Evolutionary conservation across 2,113 vertebrate genomes (phyloP).

Genomic region (Sturnira hondurensis): DNA sequence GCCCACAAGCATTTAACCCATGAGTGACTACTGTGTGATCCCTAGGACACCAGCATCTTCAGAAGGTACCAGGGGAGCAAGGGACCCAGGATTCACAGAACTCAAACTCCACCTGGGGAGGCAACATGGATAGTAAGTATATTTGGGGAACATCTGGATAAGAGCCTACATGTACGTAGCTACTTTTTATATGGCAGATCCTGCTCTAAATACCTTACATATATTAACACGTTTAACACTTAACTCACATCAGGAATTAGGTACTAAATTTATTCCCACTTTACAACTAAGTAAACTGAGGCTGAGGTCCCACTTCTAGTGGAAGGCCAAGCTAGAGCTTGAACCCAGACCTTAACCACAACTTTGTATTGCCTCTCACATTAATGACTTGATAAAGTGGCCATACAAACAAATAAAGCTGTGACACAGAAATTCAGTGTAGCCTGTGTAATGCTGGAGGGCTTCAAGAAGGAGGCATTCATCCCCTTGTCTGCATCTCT

Average conservation of each 20-base stretch:
- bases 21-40: background rate
- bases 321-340: background rate
- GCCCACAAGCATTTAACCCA: background rate
- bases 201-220: background rate
- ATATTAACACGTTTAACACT: background rate
- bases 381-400: background rate
- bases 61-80: background rate
- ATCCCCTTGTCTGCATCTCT: background rate
- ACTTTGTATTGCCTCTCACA: background rate
- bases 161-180: background rate
- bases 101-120: background rate
- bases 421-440: background rate
- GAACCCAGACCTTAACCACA: background rate
- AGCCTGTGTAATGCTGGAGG: background rate
- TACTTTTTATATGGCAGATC: background rate
- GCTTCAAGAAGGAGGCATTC: background rate
- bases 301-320: background rate
- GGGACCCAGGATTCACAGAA: background rate
- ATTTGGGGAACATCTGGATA: background rate
- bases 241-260: background rate
- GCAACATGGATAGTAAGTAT: background rate
- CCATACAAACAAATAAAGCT: background rate
- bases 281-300: background rate
- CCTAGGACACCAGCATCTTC: background rate
- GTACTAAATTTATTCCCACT: background rate